Conservation (phyloP, 2,797 vertebrate genomes). For the Brachyrhaphis roseni region DNA sequence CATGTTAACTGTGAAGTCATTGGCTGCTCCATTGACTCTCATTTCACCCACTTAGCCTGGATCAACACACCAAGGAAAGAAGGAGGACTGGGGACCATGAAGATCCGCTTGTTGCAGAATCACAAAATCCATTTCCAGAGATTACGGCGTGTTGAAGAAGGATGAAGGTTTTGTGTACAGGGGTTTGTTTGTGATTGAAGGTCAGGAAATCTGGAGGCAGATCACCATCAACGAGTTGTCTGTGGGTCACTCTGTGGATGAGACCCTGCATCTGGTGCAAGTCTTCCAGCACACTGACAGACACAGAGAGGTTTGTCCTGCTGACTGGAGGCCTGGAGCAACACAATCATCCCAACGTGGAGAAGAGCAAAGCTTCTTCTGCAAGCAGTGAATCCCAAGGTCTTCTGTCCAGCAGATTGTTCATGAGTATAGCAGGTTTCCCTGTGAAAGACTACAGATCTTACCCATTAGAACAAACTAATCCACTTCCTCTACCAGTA, state of each 20-base stretch:
- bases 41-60: constrained; percentile 93
- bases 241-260: constrained; percentile 90
- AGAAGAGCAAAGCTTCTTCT: constrained; percentile 95
- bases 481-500: constrained; percentile 18
- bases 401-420: not conserved
- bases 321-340: constrained; percentile 89
- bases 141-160: constrained; percentile 88
- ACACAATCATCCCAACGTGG: constrained; percentile 89
- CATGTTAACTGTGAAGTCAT: constrained; percentile 86
- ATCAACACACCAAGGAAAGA: constrained; percentile 89
- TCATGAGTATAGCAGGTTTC: constrained; percentile 57
- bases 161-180: constrained; percentile 90
- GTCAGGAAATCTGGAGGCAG: constrained; percentile 89
- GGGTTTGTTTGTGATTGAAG: constrained; percentile 92
- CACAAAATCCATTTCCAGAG: too few species aligned
- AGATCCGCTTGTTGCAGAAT: constrained; percentile 89
- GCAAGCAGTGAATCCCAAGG: constrained; percentile 83
- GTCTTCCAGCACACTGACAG: constrained; percentile 91
- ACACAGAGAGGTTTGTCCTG: constrained; percentile 90
- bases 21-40: constrained; percentile 89
- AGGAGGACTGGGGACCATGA: constrained; percentile 88
- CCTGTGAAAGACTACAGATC: constrained; percentile 48
- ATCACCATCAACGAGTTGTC: constrained; percentile 93
- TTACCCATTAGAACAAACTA: constrained; percentile 20
- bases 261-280: constrained; percentile 89